Evolutionary conservation across 1,140 invertebrate species (phyloP).

Genomic region (Pararge aegeria): DNA sequence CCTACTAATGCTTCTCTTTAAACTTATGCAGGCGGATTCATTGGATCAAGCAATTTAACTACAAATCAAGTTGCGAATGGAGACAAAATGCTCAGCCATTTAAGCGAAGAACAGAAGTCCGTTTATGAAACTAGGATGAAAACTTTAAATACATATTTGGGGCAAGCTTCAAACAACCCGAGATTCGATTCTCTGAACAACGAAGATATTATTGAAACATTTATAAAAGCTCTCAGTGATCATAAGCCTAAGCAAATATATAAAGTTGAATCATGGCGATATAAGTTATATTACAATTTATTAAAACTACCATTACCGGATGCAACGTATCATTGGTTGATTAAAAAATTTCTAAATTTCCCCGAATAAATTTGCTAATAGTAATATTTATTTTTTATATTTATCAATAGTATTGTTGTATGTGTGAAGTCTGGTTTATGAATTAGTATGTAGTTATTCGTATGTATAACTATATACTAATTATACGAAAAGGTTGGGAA

Average conservation of each 20-base stretch:
- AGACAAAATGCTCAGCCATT: conserved; percentile 47
- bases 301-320: conserved; percentile 64
- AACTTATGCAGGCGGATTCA: conserved; percentile 58
- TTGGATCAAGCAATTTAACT: conserved; percentile 57
- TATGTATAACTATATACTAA: no score
- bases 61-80: conserved; percentile 41
- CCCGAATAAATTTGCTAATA: conserved; percentile 20
- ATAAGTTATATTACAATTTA: conserved; percentile 66
- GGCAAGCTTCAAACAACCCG: conserved; percentile 33
- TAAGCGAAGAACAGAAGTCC: conserved; percentile 56
- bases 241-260: conserved; percentile 58
- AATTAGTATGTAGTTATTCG: no score
- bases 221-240: conserved; percentile 50
- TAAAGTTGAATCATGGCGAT: conserved; percentile 69
- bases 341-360: conserved; percentile 61
- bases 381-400: no score
- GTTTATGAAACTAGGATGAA: conserved; percentile 52
- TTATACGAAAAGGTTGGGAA: no score
- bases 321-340: conserved; percentile 40
- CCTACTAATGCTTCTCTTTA: no score
- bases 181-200: conserved; percentile 59
- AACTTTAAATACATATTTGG: conserved; percentile 51
- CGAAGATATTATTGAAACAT: conserved; percentile 63
- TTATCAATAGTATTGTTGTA: no score
- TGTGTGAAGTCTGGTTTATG: no score